Base-by-base conservation (phyloP, 1,140 invertebrate species). In the Panonychus citri region DNA sequence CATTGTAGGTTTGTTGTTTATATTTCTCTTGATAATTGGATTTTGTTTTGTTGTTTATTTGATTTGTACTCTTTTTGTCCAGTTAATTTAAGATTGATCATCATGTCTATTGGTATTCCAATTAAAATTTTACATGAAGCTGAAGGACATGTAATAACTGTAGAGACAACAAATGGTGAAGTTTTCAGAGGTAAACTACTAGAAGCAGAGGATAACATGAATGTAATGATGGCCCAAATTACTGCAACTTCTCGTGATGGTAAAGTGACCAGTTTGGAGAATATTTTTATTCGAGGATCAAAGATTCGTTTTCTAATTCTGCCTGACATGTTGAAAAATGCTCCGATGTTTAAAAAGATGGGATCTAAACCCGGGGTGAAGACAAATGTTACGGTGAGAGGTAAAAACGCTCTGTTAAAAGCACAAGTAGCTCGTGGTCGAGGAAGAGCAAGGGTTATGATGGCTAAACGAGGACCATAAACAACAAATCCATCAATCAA, bases 121-220 rank as follows among this genome's bases (percentile, higher is more conserved):
- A 97, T 99, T 71, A 98, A 99, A 79, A 88, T 99, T 61, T 77
- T 99, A 52, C 94, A 98, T 65, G 94, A 99, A 77, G 94, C 94
- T 10, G 94, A 98, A 72, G 94, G 94, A 17, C 94, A 98, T 72
- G 85, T 91, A 66, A 83, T 99, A 62, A 98, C 94, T 55, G 87
- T 89, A 64, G 94, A 99, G 77, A 98, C 93, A 17, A 91, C 85
- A 53, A 94, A 86, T 70, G 89, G 90, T 55, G 90, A 95, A 77
- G 86, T 98, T 25, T 99, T 97, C 71, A 78, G 94, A 62, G 94
- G 94, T 19, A 98, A 96, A 73, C 73, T 99, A 12, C 83, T 98
- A 25, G 95, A 99, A 77, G 95, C 95, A 7, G 95, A 99, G 69
- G 94, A 98, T 71, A 97, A 97, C 66, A 90, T 89, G 85, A 89